A percentile compares a stretch with the other conserved stretches of the same genome.
phyloP scores from a whole-genome alignment of 2,888 invertebrate genomes.

The Hipparchia semele region DNA sequence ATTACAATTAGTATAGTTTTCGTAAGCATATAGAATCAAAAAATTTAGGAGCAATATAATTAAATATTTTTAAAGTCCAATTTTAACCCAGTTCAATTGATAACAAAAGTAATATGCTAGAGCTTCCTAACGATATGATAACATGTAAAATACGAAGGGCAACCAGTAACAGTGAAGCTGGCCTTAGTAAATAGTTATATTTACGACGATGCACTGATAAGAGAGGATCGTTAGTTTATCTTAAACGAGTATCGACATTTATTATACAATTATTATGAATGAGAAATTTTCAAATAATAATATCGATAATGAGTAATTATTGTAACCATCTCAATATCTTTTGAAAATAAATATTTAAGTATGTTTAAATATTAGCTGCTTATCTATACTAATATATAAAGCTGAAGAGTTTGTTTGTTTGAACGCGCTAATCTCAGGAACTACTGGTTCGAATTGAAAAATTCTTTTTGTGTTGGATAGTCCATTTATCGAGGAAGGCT shows the following conservation, averaged over 20 bases:
- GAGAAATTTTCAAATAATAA: conserved; percentile 29
- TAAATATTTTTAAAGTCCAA: too few species aligned
- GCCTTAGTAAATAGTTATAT: conserved; percentile 38
- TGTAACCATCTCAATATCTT: not conserved
- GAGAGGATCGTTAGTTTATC: conserved; percentile 35
- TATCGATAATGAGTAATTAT: conserved; percentile 13
- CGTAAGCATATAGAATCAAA: too few species aligned
- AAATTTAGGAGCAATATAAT: not conserved
- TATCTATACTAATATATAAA: too few species aligned
- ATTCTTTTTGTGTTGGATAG: too few species aligned
- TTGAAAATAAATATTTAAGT: conserved; percentile 1
- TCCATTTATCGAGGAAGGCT: too few species aligned
- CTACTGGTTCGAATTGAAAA: too few species aligned
- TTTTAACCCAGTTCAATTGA: too few species aligned
- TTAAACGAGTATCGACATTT: conserved; percentile 28
- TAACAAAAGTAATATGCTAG: not conserved
- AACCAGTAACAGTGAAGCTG: conserved; percentile 1
- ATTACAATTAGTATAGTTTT: too few species aligned
- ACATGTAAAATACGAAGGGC: not conserved
- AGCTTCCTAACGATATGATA: not conserved
- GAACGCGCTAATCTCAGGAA: too few species aligned
- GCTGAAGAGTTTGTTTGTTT: too few species aligned
- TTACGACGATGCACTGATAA: conserved; percentile 39
- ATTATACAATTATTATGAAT: conserved; percentile 36
- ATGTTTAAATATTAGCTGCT: not conserved